Conservation (phyloP, 1,140 invertebrate species). For the Pollicipes pollicipes region DNA sequence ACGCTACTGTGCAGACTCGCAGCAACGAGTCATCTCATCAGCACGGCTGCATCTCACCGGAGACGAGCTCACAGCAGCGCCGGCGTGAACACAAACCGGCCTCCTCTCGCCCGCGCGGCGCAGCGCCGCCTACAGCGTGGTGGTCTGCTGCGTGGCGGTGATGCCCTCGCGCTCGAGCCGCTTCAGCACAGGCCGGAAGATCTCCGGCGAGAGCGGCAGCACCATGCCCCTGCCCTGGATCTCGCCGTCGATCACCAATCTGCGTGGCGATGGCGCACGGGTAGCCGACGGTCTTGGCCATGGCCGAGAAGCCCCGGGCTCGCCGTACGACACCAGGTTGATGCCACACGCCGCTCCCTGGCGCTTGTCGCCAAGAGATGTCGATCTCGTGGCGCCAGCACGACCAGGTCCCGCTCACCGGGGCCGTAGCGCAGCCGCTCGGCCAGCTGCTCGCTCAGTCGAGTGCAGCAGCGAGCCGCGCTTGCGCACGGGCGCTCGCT, state of each 20-base stretch:
- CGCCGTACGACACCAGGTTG: slow-evolving; percentile 84
- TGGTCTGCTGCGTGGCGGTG: slow-evolving; percentile 44
- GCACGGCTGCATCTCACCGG: too few relatives aligned
- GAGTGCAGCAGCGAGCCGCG: slow-evolving; percentile 76
- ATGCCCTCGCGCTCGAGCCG: slow-evolving; percentile 70
- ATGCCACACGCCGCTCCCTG: slow-evolving; percentile 70
- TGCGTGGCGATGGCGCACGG: slow-evolving; percentile 89
- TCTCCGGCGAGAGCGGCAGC: slow-evolving; percentile 69
- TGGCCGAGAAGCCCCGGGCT: slow-evolving; percentile 75
- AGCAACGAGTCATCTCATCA: too few relatives aligned
- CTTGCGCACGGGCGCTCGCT: slow-evolving; percentile 64
- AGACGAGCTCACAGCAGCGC: too few relatives aligned
- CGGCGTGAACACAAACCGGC: too few relatives aligned
- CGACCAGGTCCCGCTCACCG: slow-evolving; percentile 80
- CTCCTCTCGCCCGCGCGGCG: too few relatives aligned
- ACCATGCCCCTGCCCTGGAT: slow-evolving; percentile 87
- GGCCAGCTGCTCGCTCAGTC: slow-evolving; percentile 38
- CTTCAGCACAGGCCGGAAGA: slow-evolving; percentile 75
- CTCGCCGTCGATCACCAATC: slow-evolving; percentile 71
- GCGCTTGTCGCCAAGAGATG: slow-evolving; percentile 73
- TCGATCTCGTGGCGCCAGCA: slow-evolving; percentile 84
- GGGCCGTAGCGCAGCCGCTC: slow-evolving; percentile 62
- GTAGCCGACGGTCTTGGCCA: slow-evolving; percentile 93
- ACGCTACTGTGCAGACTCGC: too few relatives aligned
- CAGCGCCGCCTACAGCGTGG: slow-evolving; percentile 12